Evolutionary conservation across 2,113 vertebrate genomes (phyloP).

Genomic region (Ifrita kowaldi): DNA sequence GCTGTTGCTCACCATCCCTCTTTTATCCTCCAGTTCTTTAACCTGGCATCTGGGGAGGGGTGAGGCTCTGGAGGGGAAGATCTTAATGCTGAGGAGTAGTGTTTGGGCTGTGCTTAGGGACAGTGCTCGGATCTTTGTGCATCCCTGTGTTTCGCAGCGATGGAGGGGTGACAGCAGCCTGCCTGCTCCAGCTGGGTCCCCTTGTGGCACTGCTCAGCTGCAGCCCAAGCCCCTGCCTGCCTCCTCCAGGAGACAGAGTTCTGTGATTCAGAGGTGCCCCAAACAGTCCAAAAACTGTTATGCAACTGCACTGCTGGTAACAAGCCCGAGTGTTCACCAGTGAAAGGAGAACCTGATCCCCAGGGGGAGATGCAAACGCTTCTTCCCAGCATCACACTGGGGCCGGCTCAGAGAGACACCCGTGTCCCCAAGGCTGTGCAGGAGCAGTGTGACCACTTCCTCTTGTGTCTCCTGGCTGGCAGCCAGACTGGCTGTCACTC

Average conservation of each 20-base stretch:
- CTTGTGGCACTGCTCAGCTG: neutral
- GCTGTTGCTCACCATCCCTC: neutral
- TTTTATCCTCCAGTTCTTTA: neutral
- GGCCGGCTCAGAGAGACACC: accelerated
- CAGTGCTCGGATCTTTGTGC: accelerated
- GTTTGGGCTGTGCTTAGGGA: neutral
- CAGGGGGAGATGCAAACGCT: neutral
- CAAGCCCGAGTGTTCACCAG: neutral
- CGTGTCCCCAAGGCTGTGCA: neutral
- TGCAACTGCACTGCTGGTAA: neutral
- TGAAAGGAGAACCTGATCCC: neutral
- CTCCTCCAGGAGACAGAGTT: accelerated
- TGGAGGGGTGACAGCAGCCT: neutral
- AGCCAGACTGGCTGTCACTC: neutral
- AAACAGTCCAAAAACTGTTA: neutral
- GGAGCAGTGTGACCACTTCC: neutral
- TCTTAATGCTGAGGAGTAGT: neutral
- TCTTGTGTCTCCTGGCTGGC: neutral
- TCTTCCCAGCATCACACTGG: accelerated
- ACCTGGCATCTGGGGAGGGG: neutral
- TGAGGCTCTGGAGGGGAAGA: neutral
- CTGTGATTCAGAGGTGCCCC: too few species aligned
- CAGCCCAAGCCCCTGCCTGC: neutral
- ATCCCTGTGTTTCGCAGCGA: neutral
- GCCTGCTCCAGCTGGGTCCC: neutral